Conservation (phyloP, 2,797 vertebrate species). For the Bradypus variegatus region DNA sequence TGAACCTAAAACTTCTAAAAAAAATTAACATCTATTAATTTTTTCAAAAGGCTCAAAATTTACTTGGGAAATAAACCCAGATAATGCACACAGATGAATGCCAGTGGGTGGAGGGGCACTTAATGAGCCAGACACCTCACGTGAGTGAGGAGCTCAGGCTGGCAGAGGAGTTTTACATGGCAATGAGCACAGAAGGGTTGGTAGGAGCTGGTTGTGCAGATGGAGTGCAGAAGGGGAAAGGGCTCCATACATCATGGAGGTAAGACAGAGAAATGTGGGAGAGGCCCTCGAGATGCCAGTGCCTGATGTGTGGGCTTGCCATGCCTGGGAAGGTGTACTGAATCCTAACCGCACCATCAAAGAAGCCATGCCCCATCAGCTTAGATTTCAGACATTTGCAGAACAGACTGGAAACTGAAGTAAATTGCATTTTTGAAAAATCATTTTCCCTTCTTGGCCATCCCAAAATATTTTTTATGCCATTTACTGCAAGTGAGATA, state of each 20-base stretch:
- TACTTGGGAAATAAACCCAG: not conserved
- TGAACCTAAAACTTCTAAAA: too few relatives aligned
- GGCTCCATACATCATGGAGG: accelerated
- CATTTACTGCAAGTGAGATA: accelerated
- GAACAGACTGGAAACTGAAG: accelerated
- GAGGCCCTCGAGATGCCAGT: accelerated
- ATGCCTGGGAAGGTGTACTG: accelerated
- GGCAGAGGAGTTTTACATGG: not conserved
- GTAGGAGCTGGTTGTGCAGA: not conserved
- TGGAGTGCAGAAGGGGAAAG: not conserved
- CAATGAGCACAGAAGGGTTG: accelerated
- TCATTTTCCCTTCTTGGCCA: not conserved
- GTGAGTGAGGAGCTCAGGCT: too few relatives aligned
- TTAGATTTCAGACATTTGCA: not conserved
- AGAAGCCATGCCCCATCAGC: too few relatives aligned
- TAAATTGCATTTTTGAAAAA: not conserved
- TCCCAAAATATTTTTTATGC: not conserved
- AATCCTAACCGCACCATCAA: accelerated
- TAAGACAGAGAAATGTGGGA: not conserved
- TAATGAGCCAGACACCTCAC: too few relatives aligned
- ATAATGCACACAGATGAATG: not conserved
- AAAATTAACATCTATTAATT: too few relatives aligned
- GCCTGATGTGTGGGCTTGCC: not conserved
- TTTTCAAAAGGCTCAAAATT: not conserved
- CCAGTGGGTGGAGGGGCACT: not conserved